These are phyloP conservation scores for Metaphire vulgaris DNA, from an alignment of 1,140 invertebrate genomes.

Conservation along the genomic window DNA sequence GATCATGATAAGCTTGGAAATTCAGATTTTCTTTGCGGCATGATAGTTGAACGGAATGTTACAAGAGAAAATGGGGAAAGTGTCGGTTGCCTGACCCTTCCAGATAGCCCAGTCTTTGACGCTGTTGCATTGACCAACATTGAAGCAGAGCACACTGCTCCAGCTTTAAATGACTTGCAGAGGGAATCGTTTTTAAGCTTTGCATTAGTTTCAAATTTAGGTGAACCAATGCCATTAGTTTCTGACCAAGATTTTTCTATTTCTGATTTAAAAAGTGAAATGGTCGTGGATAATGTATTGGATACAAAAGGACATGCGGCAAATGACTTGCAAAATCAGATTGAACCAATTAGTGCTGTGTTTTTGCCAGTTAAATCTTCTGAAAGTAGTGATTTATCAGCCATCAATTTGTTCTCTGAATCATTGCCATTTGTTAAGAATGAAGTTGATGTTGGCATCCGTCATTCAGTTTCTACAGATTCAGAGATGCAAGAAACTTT, in stretches of 20 bases:
- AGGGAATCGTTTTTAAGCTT: neutral
- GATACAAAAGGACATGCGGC: neutral
- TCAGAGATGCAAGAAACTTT: too few relatives aligned
- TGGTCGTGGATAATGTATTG: neutral
- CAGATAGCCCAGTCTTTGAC: neutral
- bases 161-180: neutral
- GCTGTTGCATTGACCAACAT: neutral
- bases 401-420: neutral
- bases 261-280: neutral
- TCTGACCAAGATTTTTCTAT: neutral
- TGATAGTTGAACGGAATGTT: neutral
- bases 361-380: neutral
- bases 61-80: neutral
- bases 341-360: neutral
- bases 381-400: neutral
- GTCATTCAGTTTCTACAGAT: too few relatives aligned
- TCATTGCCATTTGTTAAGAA: neutral
- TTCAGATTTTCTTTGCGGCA: neutral
- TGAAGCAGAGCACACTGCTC: neutral
- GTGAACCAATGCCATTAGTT: neutral
- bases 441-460: neutral
- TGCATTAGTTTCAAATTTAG: neutral
- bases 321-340: neutral
- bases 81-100: neutral
- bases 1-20: neutral